phyloP scores from a whole-genome alignment of 1,140 invertebrate genomes.

The Galleria mellonella region DNA sequence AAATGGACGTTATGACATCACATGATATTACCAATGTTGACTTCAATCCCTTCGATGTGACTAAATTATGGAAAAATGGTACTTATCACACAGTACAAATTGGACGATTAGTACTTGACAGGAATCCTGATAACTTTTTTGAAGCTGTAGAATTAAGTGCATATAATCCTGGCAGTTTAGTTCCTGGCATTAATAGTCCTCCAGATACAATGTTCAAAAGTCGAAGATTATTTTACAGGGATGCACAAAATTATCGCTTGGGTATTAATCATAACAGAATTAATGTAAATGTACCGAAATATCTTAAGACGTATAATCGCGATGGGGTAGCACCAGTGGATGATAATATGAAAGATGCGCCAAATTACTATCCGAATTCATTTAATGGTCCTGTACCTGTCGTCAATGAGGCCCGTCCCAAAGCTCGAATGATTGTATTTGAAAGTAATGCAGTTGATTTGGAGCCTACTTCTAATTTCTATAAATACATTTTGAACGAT shows the following conservation, averaged over 20 bases:
- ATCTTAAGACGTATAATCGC: slow-evolving; percentile 77
- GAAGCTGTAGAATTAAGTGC: slow-evolving; percentile 89
- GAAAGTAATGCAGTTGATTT: slow-evolving; percentile 39
- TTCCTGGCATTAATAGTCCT: slow-evolving; percentile 87
- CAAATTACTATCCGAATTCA: slow-evolving; percentile 96
- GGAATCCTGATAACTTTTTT: slow-evolving; percentile 88
- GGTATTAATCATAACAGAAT: slow-evolving; percentile 89
- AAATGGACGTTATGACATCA: slow-evolving; percentile 71
- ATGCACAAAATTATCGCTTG: slow-evolving; percentile 89
- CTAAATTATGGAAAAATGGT: slow-evolving; percentile 76
- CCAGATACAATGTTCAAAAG: slow-evolving; percentile 91
- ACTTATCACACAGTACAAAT: slow-evolving; percentile 70
- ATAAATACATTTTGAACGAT: slow-evolving; percentile 51
- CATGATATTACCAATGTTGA: slow-evolving; percentile 63
- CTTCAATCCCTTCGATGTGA: slow-evolving; percentile 78
- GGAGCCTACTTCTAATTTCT: slow-evolving; percentile 30
- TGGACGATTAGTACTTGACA: slow-evolving; percentile 86
- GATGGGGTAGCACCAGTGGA: slow-evolving; percentile 83
- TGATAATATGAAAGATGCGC: slow-evolving; percentile 83
- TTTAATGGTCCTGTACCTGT: slow-evolving; percentile 83
- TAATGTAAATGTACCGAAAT: slow-evolving; percentile 89
- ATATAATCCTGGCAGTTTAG: slow-evolving; percentile 87
- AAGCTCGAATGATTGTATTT: slow-evolving; percentile 7
- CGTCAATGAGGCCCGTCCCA: slow-evolving; percentile 20
- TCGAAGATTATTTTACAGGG: slow-evolving; percentile 88